phyloP scores from a whole-genome alignment of 2,113 vertebrate species.

The Corvus hawaiiensis region DNA sequence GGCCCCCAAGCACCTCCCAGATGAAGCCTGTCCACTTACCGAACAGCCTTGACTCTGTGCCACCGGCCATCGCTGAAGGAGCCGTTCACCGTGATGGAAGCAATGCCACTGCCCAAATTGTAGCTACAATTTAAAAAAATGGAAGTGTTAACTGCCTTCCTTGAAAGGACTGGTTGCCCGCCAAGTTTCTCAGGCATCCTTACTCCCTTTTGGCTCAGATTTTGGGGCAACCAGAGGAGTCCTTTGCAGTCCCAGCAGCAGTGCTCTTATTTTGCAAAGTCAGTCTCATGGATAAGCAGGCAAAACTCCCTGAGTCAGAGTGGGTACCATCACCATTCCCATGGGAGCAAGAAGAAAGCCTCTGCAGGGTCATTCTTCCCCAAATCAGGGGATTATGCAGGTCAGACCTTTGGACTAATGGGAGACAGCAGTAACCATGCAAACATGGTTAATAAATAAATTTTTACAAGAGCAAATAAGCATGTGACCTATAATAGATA shows the following conservation, averaged over 20 bases:
- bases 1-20: neutral
- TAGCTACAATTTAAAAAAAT: slow-evolving; percentile 71
- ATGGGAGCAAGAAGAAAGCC: neutral
- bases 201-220: fast-evolving
- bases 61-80: slow-evolving; percentile 89
- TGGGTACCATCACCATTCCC: neutral
- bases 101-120: slow-evolving; percentile 88
- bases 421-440: neutral
- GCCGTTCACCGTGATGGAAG: slow-evolving; percentile 82
- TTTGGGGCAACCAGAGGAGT: neutral
- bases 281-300: neutral
- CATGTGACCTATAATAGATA: neutral
- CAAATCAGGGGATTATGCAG: neutral
- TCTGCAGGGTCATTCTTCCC: neutral
- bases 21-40: slow-evolving; percentile 66
- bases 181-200: neutral
- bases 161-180: neutral
- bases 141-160: neutral
- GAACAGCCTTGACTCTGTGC: slow-evolving; percentile 91
- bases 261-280: neutral
- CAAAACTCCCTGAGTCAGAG: neutral
- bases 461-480: neutral
- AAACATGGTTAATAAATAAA: neutral
- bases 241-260: neutral
- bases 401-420: neutral